phyloP scores from a whole-genome alignment of 2,797 vertebrate genomes.

The Somateria mollissima region DNA sequence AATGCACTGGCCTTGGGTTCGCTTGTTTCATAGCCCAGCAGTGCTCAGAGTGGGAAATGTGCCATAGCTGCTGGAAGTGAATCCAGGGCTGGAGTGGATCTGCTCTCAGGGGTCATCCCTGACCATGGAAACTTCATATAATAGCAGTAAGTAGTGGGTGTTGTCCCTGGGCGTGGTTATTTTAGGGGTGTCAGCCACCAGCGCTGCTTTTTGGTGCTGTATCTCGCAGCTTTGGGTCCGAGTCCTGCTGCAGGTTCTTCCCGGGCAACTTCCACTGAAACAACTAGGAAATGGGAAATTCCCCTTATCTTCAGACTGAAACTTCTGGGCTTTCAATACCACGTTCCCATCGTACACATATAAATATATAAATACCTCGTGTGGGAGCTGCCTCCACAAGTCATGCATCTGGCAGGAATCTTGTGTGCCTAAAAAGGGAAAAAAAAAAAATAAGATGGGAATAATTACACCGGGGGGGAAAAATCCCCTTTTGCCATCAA shows the following conservation, averaged over 20 bases:
- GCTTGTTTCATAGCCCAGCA: neutral
- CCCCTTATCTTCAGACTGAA: slow-evolving; percentile 44
- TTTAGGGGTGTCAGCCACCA: neutral
- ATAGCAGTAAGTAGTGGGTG: neutral
- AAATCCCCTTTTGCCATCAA: slow-evolving; percentile 63
- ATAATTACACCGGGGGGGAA: slow-evolving; percentile 68
- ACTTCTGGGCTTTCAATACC: slow-evolving; percentile 49
- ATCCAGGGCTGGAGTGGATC: neutral
- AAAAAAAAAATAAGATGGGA: slow-evolving; percentile 5
- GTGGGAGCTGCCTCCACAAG: slow-evolving; percentile 69
- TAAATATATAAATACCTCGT: slow-evolving; percentile 54
- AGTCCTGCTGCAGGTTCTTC: neutral
- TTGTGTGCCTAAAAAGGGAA: slow-evolving; percentile 39
- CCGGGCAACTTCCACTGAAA: slow-evolving; percentile 35
- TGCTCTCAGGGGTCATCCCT: neutral
- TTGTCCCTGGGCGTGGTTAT: neutral
- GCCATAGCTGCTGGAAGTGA: neutral
- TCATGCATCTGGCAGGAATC: slow-evolving; percentile 50
- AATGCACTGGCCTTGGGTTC: neutral
- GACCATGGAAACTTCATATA: neutral
- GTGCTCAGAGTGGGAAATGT: neutral
- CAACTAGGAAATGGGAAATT: slow-evolving; percentile 63
- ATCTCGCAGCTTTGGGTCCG: neutral
- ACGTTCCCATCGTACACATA: slow-evolving; percentile 23
- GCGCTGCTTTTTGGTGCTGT: neutral